Percentiles rank a stretch among this genome's conserved stretches.
phyloP scores from a whole-genome alignment of 2,113 vertebrate species.

The Melanostigma gelatinosum region DNA sequence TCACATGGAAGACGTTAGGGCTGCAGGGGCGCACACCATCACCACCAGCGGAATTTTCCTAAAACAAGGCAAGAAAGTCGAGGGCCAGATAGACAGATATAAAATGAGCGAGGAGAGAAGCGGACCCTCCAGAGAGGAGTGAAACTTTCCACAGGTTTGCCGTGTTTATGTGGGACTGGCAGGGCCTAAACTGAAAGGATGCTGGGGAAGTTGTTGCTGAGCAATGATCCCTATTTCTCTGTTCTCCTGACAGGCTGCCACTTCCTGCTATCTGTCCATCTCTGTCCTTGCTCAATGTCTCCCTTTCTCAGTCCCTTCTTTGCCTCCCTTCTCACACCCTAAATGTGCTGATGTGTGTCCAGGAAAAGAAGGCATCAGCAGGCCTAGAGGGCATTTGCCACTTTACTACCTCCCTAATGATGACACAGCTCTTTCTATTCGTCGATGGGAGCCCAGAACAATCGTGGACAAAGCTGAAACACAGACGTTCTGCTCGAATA shows the following conservation, averaged over 20 bases:
- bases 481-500: slow-evolving; percentile 28
- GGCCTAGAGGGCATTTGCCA: slow-evolving; percentile 58
- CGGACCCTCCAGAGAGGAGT: slow-evolving; percentile 78
- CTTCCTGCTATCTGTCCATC: slow-evolving; percentile 33
- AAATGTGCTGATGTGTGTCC: slow-evolving; percentile 61
- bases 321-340: slow-evolving; percentile 52
- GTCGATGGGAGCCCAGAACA: slow-evolving; percentile 65
- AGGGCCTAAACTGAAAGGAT: slow-evolving; percentile 59
- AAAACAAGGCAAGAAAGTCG: slow-evolving; percentile 77
- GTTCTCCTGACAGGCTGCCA: not conserved
- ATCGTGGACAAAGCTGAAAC: slow-evolving; percentile 60
- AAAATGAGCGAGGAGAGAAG: slow-evolving; percentile 70
- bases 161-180: slow-evolving; percentile 76
- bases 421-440: slow-evolving; percentile 66
- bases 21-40: slow-evolving; percentile 62
- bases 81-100: slow-evolving; percentile 77
- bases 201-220: slow-evolving; percentile 59
- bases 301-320: slow-evolving; percentile 16
- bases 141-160: slow-evolving; percentile 79
- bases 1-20: slow-evolving; percentile 70
- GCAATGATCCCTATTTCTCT: slow-evolving; percentile 37
- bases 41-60: slow-evolving; percentile 78
- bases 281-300: slow-evolving; percentile 10
- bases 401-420: slow-evolving; percentile 44
- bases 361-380: slow-evolving; percentile 59